These are phyloP conservation scores for Thysanoteuthis rhombus DNA, from an alignment of 2,888 invertebrate species.

Conservation along the genomic window DNA sequence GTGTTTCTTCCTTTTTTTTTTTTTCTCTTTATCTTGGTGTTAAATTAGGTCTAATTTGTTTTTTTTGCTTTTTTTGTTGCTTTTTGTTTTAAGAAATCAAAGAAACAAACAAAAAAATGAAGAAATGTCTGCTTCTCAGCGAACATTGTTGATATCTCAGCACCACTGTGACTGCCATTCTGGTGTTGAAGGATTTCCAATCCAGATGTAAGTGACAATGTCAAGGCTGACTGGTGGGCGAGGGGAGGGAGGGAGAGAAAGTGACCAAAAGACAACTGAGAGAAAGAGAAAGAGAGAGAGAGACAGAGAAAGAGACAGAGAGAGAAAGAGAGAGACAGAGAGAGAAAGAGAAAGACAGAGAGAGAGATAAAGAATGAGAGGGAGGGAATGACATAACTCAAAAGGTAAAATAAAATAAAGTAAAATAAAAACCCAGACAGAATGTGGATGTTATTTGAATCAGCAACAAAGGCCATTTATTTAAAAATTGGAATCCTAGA, in stretches of 20 bases:
- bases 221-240: neutral
- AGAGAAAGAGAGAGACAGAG: neutral
- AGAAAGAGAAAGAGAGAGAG: neutral
- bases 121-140: neutral
- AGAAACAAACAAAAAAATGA: neutral
- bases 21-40: neutral
- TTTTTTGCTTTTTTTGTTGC: neutral
- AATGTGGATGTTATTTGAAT: neutral
- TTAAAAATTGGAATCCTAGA: neutral
- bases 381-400: neutral
- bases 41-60: neutral
- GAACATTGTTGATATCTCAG: neutral
- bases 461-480: constrained; percentile 12
- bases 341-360: neutral
- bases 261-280: neutral
- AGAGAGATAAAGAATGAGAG: neutral
- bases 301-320: neutral
- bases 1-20: neutral
- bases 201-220: neutral
- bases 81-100: neutral
- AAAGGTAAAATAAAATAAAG: neutral
- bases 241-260: neutral
- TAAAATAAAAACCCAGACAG: neutral
- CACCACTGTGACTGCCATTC: neutral
- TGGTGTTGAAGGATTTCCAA: neutral